Percentiles rank a stretch among this genome's conserved stretches.
These are phyloP conservation scores for Spisula solida DNA, from an alignment of 2,888 invertebrate species.

Conservation along the genomic window DNA sequence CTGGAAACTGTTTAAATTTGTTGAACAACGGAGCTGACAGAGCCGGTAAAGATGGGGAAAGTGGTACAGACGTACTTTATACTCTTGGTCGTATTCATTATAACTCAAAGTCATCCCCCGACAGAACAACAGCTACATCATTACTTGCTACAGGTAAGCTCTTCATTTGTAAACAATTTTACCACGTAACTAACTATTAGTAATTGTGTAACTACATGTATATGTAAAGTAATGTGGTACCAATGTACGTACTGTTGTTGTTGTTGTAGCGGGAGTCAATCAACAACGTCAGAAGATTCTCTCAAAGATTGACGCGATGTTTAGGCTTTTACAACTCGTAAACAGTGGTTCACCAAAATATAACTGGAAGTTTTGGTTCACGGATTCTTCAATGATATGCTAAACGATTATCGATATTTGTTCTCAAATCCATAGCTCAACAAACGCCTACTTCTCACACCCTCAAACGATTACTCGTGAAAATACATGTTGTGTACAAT, in stretches of 20 bases:
- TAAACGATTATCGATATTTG: not conserved
- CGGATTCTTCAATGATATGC: not conserved
- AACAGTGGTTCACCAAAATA: not conserved
- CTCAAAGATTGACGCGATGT: not conserved
- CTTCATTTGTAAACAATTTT: not conserved
- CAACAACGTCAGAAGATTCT: not conserved
- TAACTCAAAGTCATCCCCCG: constrained; percentile 18
- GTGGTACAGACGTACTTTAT: not conserved
- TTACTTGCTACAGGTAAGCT: constrained; percentile 26
- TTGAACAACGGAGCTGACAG: not conserved
- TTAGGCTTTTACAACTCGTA: not conserved
- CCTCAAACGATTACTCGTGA: not conserved
- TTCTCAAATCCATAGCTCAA: not conserved
- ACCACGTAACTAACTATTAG: not conserved
- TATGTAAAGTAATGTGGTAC: not conserved
- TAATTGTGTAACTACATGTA: not conserved
- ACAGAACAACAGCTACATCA: constrained; percentile 36
- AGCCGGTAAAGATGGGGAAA: not conserved
- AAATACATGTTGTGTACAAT: not conserved
- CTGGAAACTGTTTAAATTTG: not conserved
- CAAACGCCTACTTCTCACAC: not conserved
- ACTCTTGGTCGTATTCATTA: constrained; percentile 13
- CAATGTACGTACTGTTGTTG: not conserved
- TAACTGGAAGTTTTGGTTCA: not conserved
- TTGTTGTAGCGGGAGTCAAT: not conserved